phyloP scores from a whole-genome alignment of 1,140 invertebrate genomes.

The Luehdorfia chinensis region DNA sequence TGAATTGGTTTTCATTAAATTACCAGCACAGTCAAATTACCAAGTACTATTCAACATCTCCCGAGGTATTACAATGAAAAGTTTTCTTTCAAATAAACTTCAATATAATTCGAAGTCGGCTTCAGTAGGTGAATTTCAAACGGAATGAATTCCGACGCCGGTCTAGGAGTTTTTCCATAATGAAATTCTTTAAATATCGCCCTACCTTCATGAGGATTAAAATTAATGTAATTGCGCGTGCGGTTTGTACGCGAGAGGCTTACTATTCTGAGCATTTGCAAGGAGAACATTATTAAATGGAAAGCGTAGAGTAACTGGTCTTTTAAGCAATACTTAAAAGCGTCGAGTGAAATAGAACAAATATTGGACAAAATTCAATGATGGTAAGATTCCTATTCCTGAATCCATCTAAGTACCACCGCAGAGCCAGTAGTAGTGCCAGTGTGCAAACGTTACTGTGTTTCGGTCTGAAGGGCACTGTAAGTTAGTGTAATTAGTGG shows the following conservation, averaged over 20 bases:
- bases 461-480: too few species aligned
- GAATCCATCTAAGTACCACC: too few species aligned
- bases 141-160: conserved; percentile 54
- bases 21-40: too few species aligned
- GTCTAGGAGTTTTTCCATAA: conserved; percentile 63
- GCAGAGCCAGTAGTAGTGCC: too few species aligned
- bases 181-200: conserved; percentile 72
- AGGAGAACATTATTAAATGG: background rate
- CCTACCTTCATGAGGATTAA: conserved; percentile 45
- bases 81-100: conserved; percentile 50
- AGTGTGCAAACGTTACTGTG: too few species aligned
- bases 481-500: too few species aligned
- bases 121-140: conserved; percentile 53
- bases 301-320: background rate
- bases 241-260: conserved; percentile 29
- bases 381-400: too few species aligned
- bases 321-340: background rate
- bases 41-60: too few species aligned
- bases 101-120: conserved; percentile 47
- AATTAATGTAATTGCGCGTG: conserved; percentile 57
- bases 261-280: conserved; percentile 8
- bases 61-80: too few species aligned
- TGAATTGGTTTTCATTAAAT: too few species aligned
- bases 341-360: conserved; percentile 7
- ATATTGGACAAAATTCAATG: conserved; percentile 13